Base-by-base conservation (phyloP, 2,113 vertebrate species). In the Gymnarchus niloticus region DNA sequence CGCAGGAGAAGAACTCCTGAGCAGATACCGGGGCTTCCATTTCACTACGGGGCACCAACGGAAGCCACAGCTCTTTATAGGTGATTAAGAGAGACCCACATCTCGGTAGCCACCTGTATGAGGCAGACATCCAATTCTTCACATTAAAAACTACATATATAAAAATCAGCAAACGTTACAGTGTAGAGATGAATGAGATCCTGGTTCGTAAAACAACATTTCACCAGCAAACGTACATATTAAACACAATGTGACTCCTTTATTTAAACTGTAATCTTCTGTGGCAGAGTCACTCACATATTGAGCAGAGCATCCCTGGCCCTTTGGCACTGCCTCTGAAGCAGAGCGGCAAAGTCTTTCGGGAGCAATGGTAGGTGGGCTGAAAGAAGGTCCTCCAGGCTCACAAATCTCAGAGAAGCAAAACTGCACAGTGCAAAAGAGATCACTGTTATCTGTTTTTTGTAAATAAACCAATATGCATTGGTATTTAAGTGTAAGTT, bases 81-180 rank as follows among this genome's bases (percentile, higher is more conserved):
- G 91, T 90, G 56, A 88, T 25, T 44, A 99, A 95, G 48, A 97
- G 81, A 1, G 94, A 93, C 6, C 93, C 94, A 88, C 97, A 98
- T 14, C 83, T 57, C 82, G 96, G 97, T 46, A 99, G 93, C 98
- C 98, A 99, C 37, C 98, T 99, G 89, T 49, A 88, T 54, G 73
- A 59, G 48, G 73, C 81, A 87, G 46, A 87, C 10, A 85, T 83
- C 21, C 81, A 49, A n/a, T 33, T 37, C 61, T 6, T 69, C 61
- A 17, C 61, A 69, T 37, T 65, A 37, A 69, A 33, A 69, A 17
- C 14, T 69, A 69, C 6, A 69, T 19, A 2, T 17, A 17, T 37
- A 1, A 33, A 17, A 33, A 17, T 37, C 17, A 1, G 33, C 33
- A 37, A 69, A 69, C 28, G n/a, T n/a, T 33, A 69, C 61, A 17